A percentile compares a stretch with the other conserved stretches of the same genome.
Evolutionary conservation across 2,888 invertebrate species (phyloP).

Genomic region (Phaonia tiefii): DNA sequence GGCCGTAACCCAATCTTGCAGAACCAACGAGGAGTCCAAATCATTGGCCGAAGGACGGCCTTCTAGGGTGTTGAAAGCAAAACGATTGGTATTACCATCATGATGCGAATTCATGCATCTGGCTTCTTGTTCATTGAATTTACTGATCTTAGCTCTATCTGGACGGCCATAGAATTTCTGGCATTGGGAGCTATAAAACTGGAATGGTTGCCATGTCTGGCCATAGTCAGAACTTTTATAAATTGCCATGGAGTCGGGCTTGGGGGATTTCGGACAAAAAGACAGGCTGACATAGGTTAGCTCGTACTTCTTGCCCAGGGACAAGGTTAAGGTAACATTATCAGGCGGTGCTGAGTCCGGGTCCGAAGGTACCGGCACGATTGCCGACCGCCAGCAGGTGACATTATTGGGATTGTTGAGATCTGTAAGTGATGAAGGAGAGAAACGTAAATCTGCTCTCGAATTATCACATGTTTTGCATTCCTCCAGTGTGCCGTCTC

Average conservation of each 20-base stretch:
- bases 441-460: constrained; percentile 87
- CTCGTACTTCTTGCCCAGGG: constrained; percentile 98
- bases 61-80: constrained; percentile 98
- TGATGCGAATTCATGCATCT: constrained; percentile 95
- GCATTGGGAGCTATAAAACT: constrained; percentile 98
- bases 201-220: constrained; percentile 98
- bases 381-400: constrained; percentile 98
- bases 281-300: constrained; percentile 98
- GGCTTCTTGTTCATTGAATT: constrained; percentile 98
- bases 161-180: constrained; percentile 94
- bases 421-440: constrained; percentile 94
- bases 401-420: constrained; percentile 98
- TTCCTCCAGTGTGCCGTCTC: constrained; percentile 76
- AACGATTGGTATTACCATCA: constrained; percentile 88
- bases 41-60: constrained; percentile 96
- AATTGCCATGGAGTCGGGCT: constrained; percentile 98
- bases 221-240: constrained; percentile 99
- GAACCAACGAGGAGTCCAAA: constrained; percentile 97
- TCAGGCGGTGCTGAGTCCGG: constrained; percentile 90
- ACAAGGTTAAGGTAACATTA: constrained; percentile 96
- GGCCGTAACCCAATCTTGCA: constrained; percentile 99
- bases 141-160: constrained; percentile 93
- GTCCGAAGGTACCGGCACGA: constrained; percentile 86
- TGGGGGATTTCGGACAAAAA: constrained; percentile 94
- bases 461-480: constrained; percentile 93